Evolutionary conservation across 2,888 invertebrate species (phyloP).

Genomic region (Nowickia ferox): DNA sequence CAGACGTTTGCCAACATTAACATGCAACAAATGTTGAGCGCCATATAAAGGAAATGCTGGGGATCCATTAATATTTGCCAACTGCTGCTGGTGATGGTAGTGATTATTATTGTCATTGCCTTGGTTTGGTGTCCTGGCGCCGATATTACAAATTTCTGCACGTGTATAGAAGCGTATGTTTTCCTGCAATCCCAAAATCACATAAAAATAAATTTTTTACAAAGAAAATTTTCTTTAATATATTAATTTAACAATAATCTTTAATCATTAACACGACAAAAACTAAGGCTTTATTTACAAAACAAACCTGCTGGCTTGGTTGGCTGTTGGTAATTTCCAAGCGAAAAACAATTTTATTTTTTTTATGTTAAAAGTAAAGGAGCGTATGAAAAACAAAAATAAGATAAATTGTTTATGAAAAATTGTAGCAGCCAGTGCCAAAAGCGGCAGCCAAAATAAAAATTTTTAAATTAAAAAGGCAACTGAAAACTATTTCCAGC

Average conservation of each 20-base stretch:
- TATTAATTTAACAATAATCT: slow-evolving; percentile 65
- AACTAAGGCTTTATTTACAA: slow-evolving; percentile 21
- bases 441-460: slow-evolving; percentile 24
- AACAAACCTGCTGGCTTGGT: slow-evolving; percentile 47
- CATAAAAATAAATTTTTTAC: slow-evolving; percentile 29
- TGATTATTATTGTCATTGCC: slow-evolving; percentile 64
- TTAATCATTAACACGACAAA: slow-evolving; percentile 59
- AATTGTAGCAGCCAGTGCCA: slow-evolving; percentile 53
- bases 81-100: slow-evolving; percentile 47
- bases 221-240: slow-evolving; percentile 49
- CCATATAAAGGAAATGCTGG: slow-evolving; percentile 55
- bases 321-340: slow-evolving; percentile 56
- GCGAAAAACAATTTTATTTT: too few species aligned
- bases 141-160: slow-evolving; percentile 79
- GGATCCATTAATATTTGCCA: slow-evolving; percentile 55
- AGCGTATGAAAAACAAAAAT: slow-evolving; percentile 7
- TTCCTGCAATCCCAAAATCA: slow-evolving; percentile 52
- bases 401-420: slow-evolving; percentile 65
- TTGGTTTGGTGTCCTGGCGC: slow-evolving; percentile 75
- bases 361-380: too few species aligned
- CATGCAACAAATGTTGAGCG: slow-evolving; percentile 63
- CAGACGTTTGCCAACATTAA: slow-evolving; percentile 75
- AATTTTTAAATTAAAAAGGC: neutral
- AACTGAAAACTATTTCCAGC: slow-evolving; percentile 15
- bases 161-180: slow-evolving; percentile 77